Percentiles rank a stretch among this genome's conserved stretches.
Evolutionary conservation across 2,113 vertebrate genomes (phyloP).

Genomic region (Dromiciops gliroides): DNA sequence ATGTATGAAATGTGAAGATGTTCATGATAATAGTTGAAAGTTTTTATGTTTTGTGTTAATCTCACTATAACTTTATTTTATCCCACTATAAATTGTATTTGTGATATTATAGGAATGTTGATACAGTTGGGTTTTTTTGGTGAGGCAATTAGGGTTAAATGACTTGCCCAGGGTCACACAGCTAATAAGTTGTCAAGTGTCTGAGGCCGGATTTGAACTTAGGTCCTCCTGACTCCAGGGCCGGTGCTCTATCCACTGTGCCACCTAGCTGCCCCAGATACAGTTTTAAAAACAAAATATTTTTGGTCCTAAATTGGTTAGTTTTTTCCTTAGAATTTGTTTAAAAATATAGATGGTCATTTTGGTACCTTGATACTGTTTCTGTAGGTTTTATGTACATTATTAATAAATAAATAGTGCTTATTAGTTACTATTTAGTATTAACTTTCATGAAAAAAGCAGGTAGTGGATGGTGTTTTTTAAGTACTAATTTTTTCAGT

Average conservation of each 20-base stretch:
- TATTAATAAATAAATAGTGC: neutral
- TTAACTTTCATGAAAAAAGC: conserved; percentile 36
- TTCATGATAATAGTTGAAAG: neutral
- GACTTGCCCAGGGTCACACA: no score
- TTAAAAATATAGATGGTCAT: neutral
- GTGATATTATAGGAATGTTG: neutral
- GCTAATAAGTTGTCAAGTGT: no score
- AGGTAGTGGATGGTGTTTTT: conserved; percentile 24
- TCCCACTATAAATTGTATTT: neutral
- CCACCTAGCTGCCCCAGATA: no score
- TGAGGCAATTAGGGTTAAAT: no score
- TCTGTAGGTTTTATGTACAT: neutral
- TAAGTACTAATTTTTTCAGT: conserved; percentile 39
- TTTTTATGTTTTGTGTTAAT: conserved; percentile 6
- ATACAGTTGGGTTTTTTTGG: no score
- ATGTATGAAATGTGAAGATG: conserved; percentile 38
- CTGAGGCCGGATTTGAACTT: no score
- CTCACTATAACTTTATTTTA: conserved; percentile 17
- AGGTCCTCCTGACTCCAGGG: no score
- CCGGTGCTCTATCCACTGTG: no score
- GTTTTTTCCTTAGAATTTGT: neutral
- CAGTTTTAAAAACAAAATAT: conserved; percentile 4
- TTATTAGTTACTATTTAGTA: conserved; percentile 25
- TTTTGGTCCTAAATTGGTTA: neutral
- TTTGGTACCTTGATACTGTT: neutral